Conservation (phyloP, 2,113 vertebrate species). For the Sorex fumeus region DNA sequence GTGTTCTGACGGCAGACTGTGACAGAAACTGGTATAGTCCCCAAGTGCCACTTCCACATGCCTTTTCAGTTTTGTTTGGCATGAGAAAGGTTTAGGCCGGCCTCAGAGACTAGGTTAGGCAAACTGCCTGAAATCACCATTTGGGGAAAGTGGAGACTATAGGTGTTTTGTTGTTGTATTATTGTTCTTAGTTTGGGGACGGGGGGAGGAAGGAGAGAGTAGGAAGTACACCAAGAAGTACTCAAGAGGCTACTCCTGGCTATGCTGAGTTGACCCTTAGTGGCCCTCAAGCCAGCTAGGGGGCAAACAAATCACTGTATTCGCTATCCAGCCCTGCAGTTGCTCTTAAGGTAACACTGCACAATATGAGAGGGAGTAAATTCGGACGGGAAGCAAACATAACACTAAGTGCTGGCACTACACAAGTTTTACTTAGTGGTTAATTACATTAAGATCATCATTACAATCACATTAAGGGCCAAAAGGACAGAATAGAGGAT, state of each 20-base stretch:
- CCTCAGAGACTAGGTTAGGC: background rate
- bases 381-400: too few species aligned
- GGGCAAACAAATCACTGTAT: background rate
- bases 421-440: background rate
- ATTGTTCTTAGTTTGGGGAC: background rate
- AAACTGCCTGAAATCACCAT: background rate
- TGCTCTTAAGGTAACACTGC: background rate
- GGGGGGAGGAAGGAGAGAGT: background rate
- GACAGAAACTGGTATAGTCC: background rate
- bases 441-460: background rate
- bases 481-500: too few species aligned
- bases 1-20: too few species aligned
- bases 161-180: too few species aligned
- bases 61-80: background rate
- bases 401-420: too few species aligned
- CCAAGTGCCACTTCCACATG: background rate
- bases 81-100: background rate
- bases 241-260: too few species aligned
- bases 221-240: background rate
- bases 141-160: background rate
- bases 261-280: too few species aligned
- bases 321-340: background rate
- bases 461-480: too few species aligned
- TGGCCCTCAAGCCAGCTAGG: too few species aligned
- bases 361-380: too few species aligned